These are phyloP conservation scores for Poecile montanus DNA, from an alignment of 2,797 vertebrate species.

Conservation along the genomic window DNA sequence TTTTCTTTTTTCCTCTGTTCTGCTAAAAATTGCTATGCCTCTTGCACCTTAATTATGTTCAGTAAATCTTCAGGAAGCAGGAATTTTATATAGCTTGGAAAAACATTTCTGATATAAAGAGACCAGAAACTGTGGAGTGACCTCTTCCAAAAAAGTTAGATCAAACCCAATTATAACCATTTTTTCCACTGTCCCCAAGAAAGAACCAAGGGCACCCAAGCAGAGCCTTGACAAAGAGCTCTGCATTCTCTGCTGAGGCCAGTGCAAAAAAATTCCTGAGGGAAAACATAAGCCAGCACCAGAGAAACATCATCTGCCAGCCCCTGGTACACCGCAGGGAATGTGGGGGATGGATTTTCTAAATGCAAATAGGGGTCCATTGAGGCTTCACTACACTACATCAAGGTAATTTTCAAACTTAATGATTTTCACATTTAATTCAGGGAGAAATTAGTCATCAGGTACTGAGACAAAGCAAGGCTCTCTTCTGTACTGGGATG, in stretches of 20 bases:
- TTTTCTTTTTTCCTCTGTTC: background rate
- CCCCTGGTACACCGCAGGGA: background rate
- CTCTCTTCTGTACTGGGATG: constrained; percentile 48
- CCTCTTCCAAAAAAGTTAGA: background rate
- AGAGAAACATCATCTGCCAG: constrained; percentile 34
- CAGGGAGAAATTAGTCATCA: constrained; percentile 68
- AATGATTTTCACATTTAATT: constrained; percentile 75
- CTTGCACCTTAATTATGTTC: constrained; percentile 38
- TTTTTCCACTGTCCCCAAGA: background rate
- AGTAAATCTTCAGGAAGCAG: constrained; percentile 40
- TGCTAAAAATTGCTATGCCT: constrained; percentile 20
- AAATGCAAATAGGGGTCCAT: constrained; percentile 34
- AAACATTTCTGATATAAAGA: constrained; percentile 22
- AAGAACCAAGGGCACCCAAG: background rate
- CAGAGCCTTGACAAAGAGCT: background rate
- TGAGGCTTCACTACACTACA: constrained; percentile 37
- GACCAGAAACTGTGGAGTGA: background rate
- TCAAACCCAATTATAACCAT: constrained; percentile 26
- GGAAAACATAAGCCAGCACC: background rate
- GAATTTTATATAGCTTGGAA: background rate
- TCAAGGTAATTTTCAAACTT: constrained; percentile 60
- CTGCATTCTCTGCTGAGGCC: background rate
- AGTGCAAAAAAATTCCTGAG: background rate
- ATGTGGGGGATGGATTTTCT: constrained; percentile 12
- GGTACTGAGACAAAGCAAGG: constrained; percentile 69